Conservation (phyloP, 2,113 vertebrate genomes). For the Malurus elegans region DNA sequence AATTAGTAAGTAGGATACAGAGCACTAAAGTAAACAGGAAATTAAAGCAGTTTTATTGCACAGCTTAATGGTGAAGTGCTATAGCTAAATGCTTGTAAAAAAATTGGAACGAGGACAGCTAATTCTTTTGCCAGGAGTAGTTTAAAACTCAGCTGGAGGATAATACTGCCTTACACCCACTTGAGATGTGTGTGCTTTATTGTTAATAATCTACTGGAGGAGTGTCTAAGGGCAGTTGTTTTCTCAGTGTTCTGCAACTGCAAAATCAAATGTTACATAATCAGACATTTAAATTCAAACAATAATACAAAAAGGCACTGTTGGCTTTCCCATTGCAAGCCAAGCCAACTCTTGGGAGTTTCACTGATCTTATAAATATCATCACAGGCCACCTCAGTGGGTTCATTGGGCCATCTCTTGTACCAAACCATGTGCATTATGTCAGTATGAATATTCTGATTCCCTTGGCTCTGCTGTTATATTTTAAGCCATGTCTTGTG, state of each 20-base stretch:
- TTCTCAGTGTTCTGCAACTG: neutral
- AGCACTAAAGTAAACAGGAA: slow-evolving; percentile 50
- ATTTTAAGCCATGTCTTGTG: neutral
- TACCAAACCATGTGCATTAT: neutral
- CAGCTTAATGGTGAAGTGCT: neutral
- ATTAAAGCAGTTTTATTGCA: slow-evolving; percentile 40
- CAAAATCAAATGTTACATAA: slow-evolving; percentile 23
- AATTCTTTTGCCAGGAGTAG: slow-evolving; percentile 22
- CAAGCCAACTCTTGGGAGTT: neutral
- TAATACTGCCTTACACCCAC: neutral
- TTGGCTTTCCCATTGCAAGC: neutral
- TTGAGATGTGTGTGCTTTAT: neutral
- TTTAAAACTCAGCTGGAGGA: slow-evolving; percentile 42
- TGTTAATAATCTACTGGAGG: slow-evolving; percentile 27
- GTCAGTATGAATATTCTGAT: neutral
- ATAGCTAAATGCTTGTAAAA: slow-evolving; percentile 2
- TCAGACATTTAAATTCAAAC: neutral
- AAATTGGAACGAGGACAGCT: neutral
- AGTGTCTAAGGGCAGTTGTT: slow-evolving; percentile 13
- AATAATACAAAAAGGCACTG: neutral
- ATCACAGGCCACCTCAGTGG: neutral
- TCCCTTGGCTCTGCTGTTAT: neutral
- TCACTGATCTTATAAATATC: neutral
- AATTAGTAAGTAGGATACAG: slow-evolving; percentile 40
- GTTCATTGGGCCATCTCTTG: neutral